Evolutionary conservation across 2,888 invertebrate genomes (phyloP), one percentile per base, ranked within the genome.

Genomic region (Parascotia fuliginaria): DNA sequence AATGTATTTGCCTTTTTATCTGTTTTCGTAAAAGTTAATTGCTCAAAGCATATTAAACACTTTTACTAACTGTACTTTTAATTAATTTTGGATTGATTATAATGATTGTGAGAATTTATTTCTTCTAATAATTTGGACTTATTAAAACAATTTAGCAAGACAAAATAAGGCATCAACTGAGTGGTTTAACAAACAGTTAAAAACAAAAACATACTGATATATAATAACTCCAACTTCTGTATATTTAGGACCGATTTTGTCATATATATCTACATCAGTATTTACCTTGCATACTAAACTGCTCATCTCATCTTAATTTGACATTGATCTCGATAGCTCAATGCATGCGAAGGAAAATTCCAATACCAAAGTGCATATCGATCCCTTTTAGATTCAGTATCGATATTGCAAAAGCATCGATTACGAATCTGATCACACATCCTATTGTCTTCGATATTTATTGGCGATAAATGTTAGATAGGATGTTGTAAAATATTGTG

Each of bases 361-460:
- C 55, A 28, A 28, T 51, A 50, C 45, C 22, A 31, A 36, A 37
- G 46, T 31, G 36, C 43, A 27, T 42, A 53, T 65, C 47, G 39
- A 31, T 53, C 49, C 47, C 46, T 39, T 51, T 38, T 44, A 33
- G 51, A 67, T 64, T 50, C 37, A 45, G 60, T 56, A 68, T 73
- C 64, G 64, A 73, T 70, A 61, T 65, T 72, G 65, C 65, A 60
- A 75, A 62, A 45, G 56, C 53, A 68, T 64, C 69, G 69, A 77
- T 80, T 79, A 69, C 54, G 46, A 79, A 70, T 65, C 78, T 54
- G 73, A 79, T 72, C 79, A 78, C 78, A 76, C 57, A 62, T 54
- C 49, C 66, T 66, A 75, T 79, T 80, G 79, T 76, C 36, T 76
- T 65, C 66, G 66, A 65, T 69, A 40, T 65, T 69, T 63, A 72